Evolutionary conservation across 2,888 invertebrate species (phyloP).

Genomic region (Dicyrtomina minuta): DNA sequence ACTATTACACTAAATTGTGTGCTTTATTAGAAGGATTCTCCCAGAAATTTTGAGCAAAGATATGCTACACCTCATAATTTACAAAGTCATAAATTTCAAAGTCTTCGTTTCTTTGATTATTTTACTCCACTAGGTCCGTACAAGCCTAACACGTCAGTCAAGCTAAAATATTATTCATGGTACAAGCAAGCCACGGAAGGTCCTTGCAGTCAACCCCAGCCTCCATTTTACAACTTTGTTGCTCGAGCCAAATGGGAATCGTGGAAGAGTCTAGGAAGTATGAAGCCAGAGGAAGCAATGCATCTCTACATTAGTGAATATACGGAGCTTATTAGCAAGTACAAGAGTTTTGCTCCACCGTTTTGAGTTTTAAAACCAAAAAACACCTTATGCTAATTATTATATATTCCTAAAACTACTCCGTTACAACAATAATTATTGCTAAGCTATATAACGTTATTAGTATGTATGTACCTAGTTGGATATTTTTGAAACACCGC

Average conservation of each 20-base stretch:
- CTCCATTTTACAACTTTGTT: conserved; percentile 81
- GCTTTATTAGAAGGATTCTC: too few relatives aligned
- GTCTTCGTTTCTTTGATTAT: neutral
- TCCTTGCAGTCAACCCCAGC: conserved; percentile 63
- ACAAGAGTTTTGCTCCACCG: neutral
- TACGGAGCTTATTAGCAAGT: conserved; percentile 68
- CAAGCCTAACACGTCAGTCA: conserved; percentile 89
- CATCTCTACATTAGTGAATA: conserved; percentile 85
- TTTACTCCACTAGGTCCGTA: conserved; percentile 89
- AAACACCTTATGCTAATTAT: too few relatives aligned
- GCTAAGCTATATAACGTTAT: too few relatives aligned
- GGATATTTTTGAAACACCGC: too few relatives aligned
- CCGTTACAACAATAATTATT: too few relatives aligned
- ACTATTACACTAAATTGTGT: too few relatives aligned
- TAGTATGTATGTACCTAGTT: too few relatives aligned
- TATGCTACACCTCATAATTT: too few relatives aligned
- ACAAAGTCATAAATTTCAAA: too few relatives aligned
- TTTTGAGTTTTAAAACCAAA: too few relatives aligned
- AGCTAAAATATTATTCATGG: conserved; percentile 88
- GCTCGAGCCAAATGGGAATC: conserved; percentile 91
- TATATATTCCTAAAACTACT: too few relatives aligned
- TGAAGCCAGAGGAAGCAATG: conserved; percentile 86
- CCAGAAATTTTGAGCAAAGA: too few relatives aligned
- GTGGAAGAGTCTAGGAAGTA: conserved; percentile 81
- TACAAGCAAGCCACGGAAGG: conserved; percentile 94